A percentile compares a stretch with the other conserved stretches of the same genome.
Conservation (phyloP, 2,888 invertebrate genomes). For the Athalia cordata region DNA sequence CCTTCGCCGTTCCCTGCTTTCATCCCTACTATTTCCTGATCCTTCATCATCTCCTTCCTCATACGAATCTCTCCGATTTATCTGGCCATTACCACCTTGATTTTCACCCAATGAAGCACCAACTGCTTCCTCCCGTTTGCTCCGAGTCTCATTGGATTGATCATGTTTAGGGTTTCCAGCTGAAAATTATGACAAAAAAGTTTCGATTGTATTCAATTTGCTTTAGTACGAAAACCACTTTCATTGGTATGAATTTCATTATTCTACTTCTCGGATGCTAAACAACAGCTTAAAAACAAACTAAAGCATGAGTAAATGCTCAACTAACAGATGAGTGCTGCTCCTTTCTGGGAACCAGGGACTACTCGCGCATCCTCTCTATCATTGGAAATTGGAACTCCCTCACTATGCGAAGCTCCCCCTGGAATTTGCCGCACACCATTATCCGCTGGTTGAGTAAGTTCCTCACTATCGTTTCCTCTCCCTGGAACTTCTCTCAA, state of each 20-base stretch:
- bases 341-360: constrained; percentile 68
- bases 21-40: constrained; percentile 68
- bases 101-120: constrained; percentile 67
- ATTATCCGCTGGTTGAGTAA: constrained; percentile 58
- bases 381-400: constrained; percentile 60
- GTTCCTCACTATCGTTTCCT: constrained; percentile 63
- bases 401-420: constrained; percentile 67
- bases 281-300: not conserved
- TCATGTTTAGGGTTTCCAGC: constrained; percentile 58
- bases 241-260: not conserved
- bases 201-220: not conserved
- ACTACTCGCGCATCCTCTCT: constrained; percentile 65
- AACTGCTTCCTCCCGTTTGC: constrained; percentile 69
- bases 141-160: constrained; percentile 62
- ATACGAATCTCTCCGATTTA: constrained; percentile 67
- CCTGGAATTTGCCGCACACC: constrained; percentile 67
- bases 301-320: constrained; percentile 7
- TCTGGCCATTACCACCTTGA: constrained; percentile 57
- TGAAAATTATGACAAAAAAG: constrained; percentile 22
- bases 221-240: not conserved
- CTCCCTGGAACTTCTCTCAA: constrained; percentile 67
- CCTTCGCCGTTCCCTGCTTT: constrained; percentile 67
- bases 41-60: constrained; percentile 70
- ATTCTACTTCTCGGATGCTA: not conserved
- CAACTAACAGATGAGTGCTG: constrained; percentile 59